Evolutionary conservation across 2,888 invertebrate genomes (phyloP), one percentile per base, ranked within the genome.

Genomic region (Tetramorium bicarinatum): DNA sequence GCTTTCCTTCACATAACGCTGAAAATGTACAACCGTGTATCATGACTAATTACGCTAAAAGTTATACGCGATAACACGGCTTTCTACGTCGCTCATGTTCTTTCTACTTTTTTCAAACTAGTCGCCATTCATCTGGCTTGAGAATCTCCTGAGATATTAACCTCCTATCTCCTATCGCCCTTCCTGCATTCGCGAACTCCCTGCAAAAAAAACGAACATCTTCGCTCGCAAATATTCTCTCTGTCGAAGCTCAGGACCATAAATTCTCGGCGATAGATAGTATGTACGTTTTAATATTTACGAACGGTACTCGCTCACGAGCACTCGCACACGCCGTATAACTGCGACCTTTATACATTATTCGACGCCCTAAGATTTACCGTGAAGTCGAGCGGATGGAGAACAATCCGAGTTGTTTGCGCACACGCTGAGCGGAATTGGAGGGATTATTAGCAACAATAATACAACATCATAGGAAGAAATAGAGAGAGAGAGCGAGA

Each of bases 21-120:
- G 21, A 29, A 49, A 56, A 61, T 21, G 25, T 3, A 21, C 44
- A 15, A 1, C 41, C 21, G 11, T 47, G 15, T 13, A 11, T 4
- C 64, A 38, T 25, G 82, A 83, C 25, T 29, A 87, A 87, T 85
- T 79, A 80, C 7, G 6, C 11, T 62, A 67, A 87, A 87, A 83
- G 69, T 56, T 56, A 11, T 34, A 29, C 25, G 11, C 41, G 29
- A 71, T 18, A 64, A 71, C 4, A 41, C 15, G 4, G 29, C 9
- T 62, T 62, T 59, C 47, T 44, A 38, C 21, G 18, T 64, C n/a
- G 44, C 21, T 29, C 18, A 79, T 41, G 47, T 56, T 34, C 29
- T 7, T 66, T n/a, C 9, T 44, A 13, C 8, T 25, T 29, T 64
- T 44, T 62, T 6, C 1, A 34, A 13, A 4, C 3, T 3, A 25